Evolutionary conservation across 2,888 invertebrate genomes (phyloP), one percentile per base, ranked within the genome.

Genomic region (Patella depressa): DNA sequence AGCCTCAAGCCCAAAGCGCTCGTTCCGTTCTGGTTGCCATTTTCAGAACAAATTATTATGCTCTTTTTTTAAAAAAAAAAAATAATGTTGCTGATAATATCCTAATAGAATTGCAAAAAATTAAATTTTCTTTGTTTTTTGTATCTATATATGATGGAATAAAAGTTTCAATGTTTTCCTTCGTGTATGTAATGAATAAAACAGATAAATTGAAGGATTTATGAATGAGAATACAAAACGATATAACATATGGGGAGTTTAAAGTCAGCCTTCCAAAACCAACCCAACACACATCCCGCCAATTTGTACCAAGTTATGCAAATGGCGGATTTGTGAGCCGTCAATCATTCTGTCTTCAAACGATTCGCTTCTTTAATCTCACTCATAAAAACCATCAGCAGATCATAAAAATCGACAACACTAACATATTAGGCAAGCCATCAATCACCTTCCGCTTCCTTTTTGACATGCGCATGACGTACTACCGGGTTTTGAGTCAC

Each of bases 361-460:
- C 65, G 24, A 65, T 24, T 24, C 19, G 11, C 19, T 65, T 19
- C 65, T 65, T 65, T 65, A 24, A 65, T 65, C 19, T 65, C 24
- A 4, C 19, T 24, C 24, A 65, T 65, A 65, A 65, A 57, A 65
- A 65, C 19, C 24, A 65, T 65, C 19, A 65, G 19, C 65, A 19
- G 65, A 65, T 65, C 65, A 65, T 65, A 65, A 65, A 24, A 65
- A 65, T 65, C 24, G 65, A 65, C 45, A 45, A 45, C 65, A 65
- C 65, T 65, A 65, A 65, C 65, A 65, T 65, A 65, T 65, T 65
- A 65, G 65, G 65, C 65, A 65, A 65, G 24, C 65, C 65, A 65
- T 65, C 24, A 65, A 65, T 65, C 65, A 65, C 19, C 65, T 65
- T 65, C 65, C 65, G 65, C 19, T 65, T 65, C 65, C 65, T 19